Conservation (phyloP, 2,113 vertebrate species). For the Psittacus erithacus region DNA sequence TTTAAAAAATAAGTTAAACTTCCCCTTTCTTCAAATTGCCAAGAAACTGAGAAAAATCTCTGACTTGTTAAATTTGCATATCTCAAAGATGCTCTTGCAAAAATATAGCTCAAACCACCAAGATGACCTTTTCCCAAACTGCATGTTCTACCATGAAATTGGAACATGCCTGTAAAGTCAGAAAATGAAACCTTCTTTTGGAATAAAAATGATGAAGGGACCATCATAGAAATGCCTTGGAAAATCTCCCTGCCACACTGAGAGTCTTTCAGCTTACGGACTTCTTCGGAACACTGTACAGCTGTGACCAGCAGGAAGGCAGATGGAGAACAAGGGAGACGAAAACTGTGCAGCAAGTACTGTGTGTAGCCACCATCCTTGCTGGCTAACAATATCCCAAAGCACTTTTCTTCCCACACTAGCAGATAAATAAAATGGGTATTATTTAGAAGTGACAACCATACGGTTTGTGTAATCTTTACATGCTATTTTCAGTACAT, state of each 20-base stretch:
- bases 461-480: constrained; percentile 25
- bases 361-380: background rate
- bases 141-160: background rate
- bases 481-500: background rate
- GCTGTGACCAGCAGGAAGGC: constrained; percentile 16
- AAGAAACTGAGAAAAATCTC: background rate
- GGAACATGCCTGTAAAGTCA: background rate
- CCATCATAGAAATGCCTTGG: constrained; percentile 1
- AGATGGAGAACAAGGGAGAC: constrained; percentile 7
- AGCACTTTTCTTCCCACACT: constrained; percentile 21
- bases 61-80: background rate
- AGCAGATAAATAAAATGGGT: constrained; percentile 26
- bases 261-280: constrained; percentile 16
- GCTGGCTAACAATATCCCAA: background rate
- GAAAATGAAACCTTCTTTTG: background rate
- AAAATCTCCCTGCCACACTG: background rate
- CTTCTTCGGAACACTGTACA: constrained; percentile 1
- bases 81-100: background rate
- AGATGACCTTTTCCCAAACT: background rate
- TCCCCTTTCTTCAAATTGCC: background rate
- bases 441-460: constrained; percentile 26
- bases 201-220: constrained; percentile 13
- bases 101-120: background rate
- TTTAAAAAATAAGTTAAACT: background rate
- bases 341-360: background rate